Evolutionary conservation across 1,140 invertebrate genomes (phyloP).

Genomic region (Oscheius sp.): DNA sequence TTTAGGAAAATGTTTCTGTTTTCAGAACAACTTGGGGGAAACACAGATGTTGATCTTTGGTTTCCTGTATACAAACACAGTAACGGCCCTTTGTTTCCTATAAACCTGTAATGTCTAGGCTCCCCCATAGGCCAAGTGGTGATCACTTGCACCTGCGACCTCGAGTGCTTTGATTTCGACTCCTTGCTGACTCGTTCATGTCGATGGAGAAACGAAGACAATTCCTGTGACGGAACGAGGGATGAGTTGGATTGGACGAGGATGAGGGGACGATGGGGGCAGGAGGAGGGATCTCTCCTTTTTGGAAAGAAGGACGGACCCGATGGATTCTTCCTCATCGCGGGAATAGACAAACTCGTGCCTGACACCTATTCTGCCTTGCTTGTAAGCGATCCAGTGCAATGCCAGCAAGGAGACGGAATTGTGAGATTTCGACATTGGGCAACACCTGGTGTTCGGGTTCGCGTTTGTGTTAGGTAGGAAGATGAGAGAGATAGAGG

Average conservation of each 20-base stretch:
- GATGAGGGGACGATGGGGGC: constrained; percentile 47
- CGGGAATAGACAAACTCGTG: constrained; percentile 38
- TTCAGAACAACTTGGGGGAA: constrained; percentile 49
- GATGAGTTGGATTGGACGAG: constrained; percentile 51
- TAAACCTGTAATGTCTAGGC: constrained; percentile 6
- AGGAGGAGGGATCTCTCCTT: constrained; percentile 48
- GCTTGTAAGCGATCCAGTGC: constrained; percentile 49
- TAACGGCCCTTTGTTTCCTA: constrained; percentile 26
- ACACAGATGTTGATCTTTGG: constrained; percentile 48
- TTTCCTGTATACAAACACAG: constrained; percentile 51
- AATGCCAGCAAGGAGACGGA: constrained; percentile 53
- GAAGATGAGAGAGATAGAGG: neutral
- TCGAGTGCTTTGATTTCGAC: constrained; percentile 51
- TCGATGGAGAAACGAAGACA: constrained; percentile 51
- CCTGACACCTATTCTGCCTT: constrained; percentile 38
- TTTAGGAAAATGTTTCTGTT: neutral
- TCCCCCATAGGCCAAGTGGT: constrained; percentile 46
- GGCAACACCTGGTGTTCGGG: constrained; percentile 42
- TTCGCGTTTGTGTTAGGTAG: constrained; percentile 45
- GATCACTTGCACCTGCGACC: constrained; percentile 46
- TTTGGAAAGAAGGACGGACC: constrained; percentile 48
- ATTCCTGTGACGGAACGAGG: constrained; percentile 32
- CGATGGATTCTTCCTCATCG: constrained; percentile 41
- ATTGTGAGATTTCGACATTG: constrained; percentile 47
- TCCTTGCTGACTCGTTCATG: constrained; percentile 45